These are phyloP conservation scores for Caenorhabditis panamensis DNA, from an alignment of 2,888 invertebrate genomes.

Conservation along the genomic window DNA sequence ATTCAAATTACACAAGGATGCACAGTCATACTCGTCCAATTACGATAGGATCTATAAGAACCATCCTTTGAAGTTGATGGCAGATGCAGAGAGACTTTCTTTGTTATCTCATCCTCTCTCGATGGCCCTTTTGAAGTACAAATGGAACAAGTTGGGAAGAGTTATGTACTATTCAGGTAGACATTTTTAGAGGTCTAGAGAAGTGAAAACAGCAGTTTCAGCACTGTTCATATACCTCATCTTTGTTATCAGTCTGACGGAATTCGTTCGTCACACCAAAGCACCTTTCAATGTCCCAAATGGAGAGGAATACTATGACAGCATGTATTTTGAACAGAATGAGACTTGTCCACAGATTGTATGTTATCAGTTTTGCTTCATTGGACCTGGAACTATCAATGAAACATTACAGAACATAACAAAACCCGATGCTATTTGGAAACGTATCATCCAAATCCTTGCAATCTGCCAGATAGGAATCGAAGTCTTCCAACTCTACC, in stretches of 20 bases:
- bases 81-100: slow-evolving; percentile 82
- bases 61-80: slow-evolving; percentile 82
- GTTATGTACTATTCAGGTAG: slow-evolving; percentile 82
- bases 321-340: slow-evolving; percentile 50
- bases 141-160: slow-evolving; percentile 83
- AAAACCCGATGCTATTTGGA: slow-evolving; percentile 56
- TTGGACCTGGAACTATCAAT: too few species aligned
- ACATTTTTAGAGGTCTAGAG: too few species aligned
- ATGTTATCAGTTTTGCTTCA: too few species aligned
- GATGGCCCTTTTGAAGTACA: slow-evolving; percentile 82
- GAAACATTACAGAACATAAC: too few species aligned
- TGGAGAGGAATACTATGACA: slow-evolving; percentile 30
- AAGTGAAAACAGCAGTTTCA: too few species aligned
- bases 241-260: slow-evolving; percentile 83
- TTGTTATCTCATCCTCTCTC: slow-evolving; percentile 83
- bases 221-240: slow-evolving; percentile 82
- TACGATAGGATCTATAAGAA: slow-evolving; percentile 81
- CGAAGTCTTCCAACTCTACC: slow-evolving; percentile 82
- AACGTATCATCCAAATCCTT: slow-evolving; percentile 79
- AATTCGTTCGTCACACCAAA: slow-evolving; percentile 81
- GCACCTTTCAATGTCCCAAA: slow-evolving; percentile 74
- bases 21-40: slow-evolving; percentile 81
- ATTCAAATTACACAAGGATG: slow-evolving; percentile 74
- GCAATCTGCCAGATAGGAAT: slow-evolving; percentile 80
- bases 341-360: slow-evolving; percentile 56